Percentiles rank a stretch among this genome's conserved stretches.
phyloP scores from a whole-genome alignment of 2,113 vertebrate genomes.

The Malurus alboscapulatus region DNA sequence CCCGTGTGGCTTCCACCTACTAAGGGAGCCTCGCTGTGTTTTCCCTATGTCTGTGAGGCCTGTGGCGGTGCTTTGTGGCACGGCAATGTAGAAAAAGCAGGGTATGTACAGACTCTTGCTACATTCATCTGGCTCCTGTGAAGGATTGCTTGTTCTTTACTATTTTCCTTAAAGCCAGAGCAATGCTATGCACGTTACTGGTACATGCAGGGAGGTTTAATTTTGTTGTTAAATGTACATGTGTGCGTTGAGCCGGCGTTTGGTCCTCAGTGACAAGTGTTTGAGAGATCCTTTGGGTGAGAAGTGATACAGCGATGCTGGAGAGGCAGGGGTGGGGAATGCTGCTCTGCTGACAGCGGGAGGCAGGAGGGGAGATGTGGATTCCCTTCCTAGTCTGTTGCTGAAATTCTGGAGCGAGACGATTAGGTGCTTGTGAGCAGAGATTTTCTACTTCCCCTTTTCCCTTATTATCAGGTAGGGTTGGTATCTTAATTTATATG shows the following conservation, averaged over 20 bases:
- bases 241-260: fast-evolving
- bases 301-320: neutral
- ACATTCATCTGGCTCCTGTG: neutral
- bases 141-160: neutral
- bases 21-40: fast-evolving
- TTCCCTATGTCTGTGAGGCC: neutral
- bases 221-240: neutral
- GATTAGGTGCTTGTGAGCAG: neutral
- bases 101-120: neutral
- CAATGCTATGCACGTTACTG: fast-evolving
- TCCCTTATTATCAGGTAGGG: neutral
- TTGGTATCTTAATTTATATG: neutral
- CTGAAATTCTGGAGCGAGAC: neutral
- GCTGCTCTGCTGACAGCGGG: fast-evolving
- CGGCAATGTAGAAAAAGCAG: neutral
- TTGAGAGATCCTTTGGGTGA: neutral
- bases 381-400: neutral
- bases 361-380: neutral
- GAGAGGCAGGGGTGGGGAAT: neutral
- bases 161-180: neutral
- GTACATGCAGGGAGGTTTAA: neutral
- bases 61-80: neutral
- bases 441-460: neutral
- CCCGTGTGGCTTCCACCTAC: neutral
- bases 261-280: neutral